Conservation (phyloP, 1,140 invertebrate species). For the Apocrypta bakeri region DNA sequence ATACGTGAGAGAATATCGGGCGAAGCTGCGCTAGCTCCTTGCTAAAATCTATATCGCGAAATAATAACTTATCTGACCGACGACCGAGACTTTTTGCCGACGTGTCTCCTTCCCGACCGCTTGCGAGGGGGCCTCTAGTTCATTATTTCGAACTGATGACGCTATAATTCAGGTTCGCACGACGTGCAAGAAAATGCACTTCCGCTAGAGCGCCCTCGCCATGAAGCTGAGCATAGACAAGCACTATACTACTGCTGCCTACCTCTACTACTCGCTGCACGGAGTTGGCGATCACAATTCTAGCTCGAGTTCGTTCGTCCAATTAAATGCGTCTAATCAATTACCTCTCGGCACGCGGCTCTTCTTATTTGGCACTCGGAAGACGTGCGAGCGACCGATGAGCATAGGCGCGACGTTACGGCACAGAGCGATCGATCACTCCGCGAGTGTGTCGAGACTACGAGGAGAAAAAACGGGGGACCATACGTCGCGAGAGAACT, state of each 20-base stretch:
- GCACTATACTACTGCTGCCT: no score
- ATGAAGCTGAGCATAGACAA: not conserved
- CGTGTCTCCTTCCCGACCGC: constrained; percentile 56
- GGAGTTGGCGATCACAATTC: no score
- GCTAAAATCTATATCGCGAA: constrained; percentile 63
- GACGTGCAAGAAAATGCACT: constrained; percentile 69
- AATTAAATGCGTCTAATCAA: constrained; percentile 68
- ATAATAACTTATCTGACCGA: constrained; percentile 62
- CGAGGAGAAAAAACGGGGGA: not conserved
- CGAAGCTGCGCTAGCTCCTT: not conserved
- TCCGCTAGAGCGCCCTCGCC: constrained; percentile 22
- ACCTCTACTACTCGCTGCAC: no score
- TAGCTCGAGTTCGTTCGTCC: constrained; percentile 57
- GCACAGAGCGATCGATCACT: constrained; percentile 25
- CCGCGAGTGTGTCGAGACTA: not conserved
- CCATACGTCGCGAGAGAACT: not conserved
- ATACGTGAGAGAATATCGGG: constrained; percentile 11
- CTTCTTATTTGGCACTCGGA: constrained; percentile 55
- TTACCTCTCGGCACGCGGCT: constrained; percentile 54
- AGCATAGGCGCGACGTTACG: not conserved
- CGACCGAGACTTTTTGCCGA: constrained; percentile 62
- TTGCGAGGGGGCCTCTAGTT: constrained; percentile 55
- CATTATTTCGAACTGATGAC: constrained; percentile 71
- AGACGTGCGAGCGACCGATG: not conserved
- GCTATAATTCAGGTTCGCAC: constrained; percentile 66